Base-by-base conservation (phyloP, 2,797 vertebrate species). In the Malacoraja senta region DNA sequence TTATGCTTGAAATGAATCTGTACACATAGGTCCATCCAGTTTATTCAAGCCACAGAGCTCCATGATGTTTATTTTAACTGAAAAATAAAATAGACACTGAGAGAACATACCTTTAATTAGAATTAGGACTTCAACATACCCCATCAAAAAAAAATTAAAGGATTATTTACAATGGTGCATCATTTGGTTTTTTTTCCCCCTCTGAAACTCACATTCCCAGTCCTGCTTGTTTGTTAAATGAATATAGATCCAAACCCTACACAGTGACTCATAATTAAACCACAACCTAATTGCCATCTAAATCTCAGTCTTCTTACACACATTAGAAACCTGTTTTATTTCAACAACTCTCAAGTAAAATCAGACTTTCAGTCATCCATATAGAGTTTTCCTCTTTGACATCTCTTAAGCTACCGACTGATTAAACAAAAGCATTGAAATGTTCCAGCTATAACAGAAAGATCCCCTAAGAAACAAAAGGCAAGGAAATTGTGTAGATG, bases 291-390 rank as follows among this genome's bases (percentile, higher is more conserved):
- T 71, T 26, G 21, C 88, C 38, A 68, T 38, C 68, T 71, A 35
- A 91, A 91, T n/a, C 61, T 15, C 61, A 86, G 63, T 86, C 65
- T 71, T 71, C 71, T 91, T 72, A 68, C 32, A 72, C 32, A 24
- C 88, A 44, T 88, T n/a, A 19, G 58, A 88, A 91, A 29, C 21
- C n/a, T 74, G 32, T 44, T 92, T 38, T 24, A 91, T 44, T 91
- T 91, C 90, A 72, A 91, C 90, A 92, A 53, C 38, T 76, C 44
- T 92, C 38, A 92, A 92, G 72, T 92, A 76, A 76, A 88, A 58
- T 92, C 19, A 24, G 71, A 71, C n/a, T 74, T 92, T 26, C 8
- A 74, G 13, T 71, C 21, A 91, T 26, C 63, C 19, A 19, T 72
- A 12, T 38, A 35, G n/a, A 13, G 4, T 53, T 44, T 74, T 24